Percentiles rank a stretch among this genome's conserved stretches.
Evolutionary conservation across 2,113 vertebrate species (phyloP).

Genomic region (Tragelaphus scriptus): DNA sequence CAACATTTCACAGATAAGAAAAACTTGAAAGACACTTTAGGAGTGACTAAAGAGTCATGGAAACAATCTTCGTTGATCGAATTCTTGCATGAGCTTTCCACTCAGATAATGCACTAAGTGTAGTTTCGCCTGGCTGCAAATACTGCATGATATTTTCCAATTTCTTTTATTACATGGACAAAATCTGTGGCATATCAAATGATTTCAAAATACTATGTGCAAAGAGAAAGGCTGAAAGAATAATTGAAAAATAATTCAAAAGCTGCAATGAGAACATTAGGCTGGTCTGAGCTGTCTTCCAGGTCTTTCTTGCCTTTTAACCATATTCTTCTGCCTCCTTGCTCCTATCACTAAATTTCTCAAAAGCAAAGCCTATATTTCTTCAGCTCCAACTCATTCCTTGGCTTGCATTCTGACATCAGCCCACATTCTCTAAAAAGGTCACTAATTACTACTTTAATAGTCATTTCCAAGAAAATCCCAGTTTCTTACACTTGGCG

Average conservation of each 20-base stretch:
- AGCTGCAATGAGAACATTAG: not conserved
- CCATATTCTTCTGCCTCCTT: not conserved
- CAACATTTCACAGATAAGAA: not conserved
- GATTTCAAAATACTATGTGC: not conserved
- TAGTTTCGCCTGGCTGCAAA: not conserved
- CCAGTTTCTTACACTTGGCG: not conserved
- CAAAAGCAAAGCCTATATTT: not conserved
- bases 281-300: not conserved
- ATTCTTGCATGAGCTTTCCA: not conserved
- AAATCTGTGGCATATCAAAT: not conserved
- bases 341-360: not conserved
- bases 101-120: not conserved
- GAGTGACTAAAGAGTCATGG: not conserved
- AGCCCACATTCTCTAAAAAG: not conserved
- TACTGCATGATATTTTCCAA: not conserved
- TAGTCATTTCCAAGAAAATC: not conserved
- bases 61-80: not conserved
- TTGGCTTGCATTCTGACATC: not conserved
- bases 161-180: not conserved
- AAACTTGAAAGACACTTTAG: not conserved
- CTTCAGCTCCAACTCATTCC: not conserved
- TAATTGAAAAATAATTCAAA: not conserved
- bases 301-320: not conserved
- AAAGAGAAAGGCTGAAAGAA: not conserved
- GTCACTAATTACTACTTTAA: not conserved